Conservation (phyloP, 2,888 invertebrate genomes). For the Volucella zonaria region DNA sequence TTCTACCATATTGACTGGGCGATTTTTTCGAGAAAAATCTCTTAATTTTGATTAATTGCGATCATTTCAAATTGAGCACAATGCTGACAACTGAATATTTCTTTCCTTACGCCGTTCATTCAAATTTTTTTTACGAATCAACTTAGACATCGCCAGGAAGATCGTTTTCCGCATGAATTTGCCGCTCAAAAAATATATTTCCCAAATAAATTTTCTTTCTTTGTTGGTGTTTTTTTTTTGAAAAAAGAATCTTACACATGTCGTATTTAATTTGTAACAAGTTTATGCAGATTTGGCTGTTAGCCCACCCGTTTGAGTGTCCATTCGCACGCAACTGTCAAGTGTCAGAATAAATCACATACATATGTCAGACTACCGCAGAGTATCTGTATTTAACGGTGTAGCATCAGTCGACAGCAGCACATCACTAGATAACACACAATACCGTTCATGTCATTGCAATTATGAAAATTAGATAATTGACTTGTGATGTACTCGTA, state of each 20-base stretch:
- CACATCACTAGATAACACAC: conserved; percentile 27
- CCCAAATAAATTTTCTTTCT: conserved; percentile 30
- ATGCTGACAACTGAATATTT: conserved; percentile 34
- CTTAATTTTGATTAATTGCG: conserved; percentile 23
- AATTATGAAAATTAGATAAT: conserved; percentile 71
- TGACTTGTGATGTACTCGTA: conserved; percentile 57
- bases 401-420: not conserved
- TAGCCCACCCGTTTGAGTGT: conserved; percentile 42
- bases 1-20: not conserved
- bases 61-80: conserved; percentile 7
- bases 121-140: not conserved
- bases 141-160: not conserved
- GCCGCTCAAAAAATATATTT: not conserved
- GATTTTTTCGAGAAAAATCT: not conserved
- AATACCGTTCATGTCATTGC: conserved; percentile 60
- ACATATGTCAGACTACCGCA: conserved; percentile 30
- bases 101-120: not conserved
- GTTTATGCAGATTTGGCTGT: conserved; percentile 47
- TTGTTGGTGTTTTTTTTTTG: too few relatives aligned
- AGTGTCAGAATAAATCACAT: conserved; percentile 66
- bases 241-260: conserved; percentile 37
- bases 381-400: not conserved
- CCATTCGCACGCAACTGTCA: conserved; percentile 64
- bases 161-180: not conserved
- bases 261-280: conserved; percentile 43